A percentile compares a stretch with the other conserved stretches of the same genome.
phyloP scores from a whole-genome alignment of 1,140 invertebrate genomes.

The Panagrolaimus sp. region DNA sequence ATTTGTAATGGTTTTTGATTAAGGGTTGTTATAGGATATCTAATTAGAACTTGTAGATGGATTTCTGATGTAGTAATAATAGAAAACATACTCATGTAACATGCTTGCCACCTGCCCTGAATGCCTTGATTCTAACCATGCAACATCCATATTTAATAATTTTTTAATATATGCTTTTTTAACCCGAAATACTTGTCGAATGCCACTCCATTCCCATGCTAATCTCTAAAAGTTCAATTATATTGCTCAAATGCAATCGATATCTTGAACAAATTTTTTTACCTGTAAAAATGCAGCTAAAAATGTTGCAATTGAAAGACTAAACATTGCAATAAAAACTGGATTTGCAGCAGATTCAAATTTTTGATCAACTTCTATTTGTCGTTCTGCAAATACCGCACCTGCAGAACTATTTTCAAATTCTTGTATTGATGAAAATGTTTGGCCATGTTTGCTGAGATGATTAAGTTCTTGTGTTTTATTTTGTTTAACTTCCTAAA shows the following conservation, averaged over 20 bases:
- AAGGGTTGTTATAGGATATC: too few relatives aligned
- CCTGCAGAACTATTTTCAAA: slow-evolving; percentile 23
- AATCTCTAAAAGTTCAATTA: slow-evolving; percentile 49
- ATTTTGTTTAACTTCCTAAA: slow-evolving; percentile 28
- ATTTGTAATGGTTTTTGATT: too few relatives aligned
- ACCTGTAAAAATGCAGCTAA: slow-evolving; percentile 53
- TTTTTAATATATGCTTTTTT: slow-evolving; percentile 53
- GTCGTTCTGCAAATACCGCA: slow-evolving; percentile 20
- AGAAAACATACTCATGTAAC: slow-evolving; percentile 53
- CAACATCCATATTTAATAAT: slow-evolving; percentile 52
- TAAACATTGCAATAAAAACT: slow-evolving; percentile 50
- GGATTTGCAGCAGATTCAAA: slow-evolving; percentile 44
- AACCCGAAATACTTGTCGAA: slow-evolving; percentile 54
- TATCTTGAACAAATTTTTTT: too few relatives aligned
- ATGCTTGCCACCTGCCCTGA: slow-evolving; percentile 52
- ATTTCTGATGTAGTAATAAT: too few relatives aligned
- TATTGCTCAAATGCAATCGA: too few relatives aligned
- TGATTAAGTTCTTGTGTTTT: slow-evolving; percentile 27
- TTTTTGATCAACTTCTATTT: slow-evolving; percentile 39
- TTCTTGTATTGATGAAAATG: not conserved
- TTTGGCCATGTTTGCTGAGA: slow-evolving; percentile 17
- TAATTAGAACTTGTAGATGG: too few relatives aligned
- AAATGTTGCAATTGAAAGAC: slow-evolving; percentile 47
- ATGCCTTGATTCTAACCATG: slow-evolving; percentile 54
- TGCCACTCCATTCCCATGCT: slow-evolving; percentile 49